Base-by-base conservation (phyloP, 2,888 invertebrate genomes). In the Palloptera scutellata region DNA sequence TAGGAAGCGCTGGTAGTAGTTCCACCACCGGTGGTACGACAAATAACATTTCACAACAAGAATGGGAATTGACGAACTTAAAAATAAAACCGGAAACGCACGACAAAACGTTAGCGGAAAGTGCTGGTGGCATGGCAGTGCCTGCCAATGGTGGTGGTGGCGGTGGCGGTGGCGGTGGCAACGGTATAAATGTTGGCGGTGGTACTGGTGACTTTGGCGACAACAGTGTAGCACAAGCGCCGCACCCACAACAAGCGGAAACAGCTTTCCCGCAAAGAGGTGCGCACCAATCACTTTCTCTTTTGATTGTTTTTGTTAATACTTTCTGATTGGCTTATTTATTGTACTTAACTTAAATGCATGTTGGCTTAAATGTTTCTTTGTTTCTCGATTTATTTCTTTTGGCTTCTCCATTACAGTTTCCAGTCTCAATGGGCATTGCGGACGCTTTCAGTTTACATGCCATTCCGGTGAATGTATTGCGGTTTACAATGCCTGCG, bases 401-500 rank as follows among this genome's bases (percentile, higher is more conserved):
- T 48, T 20, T 30, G 30, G 6, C 30, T 30, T 30, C 3, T 51
- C 8, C 17, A 48, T 58, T 66, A 9, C 60, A 75, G 72, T 66
- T 1, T 8, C 40, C 45, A 68, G 71, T 70, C 60, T 51, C 3
- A 69, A 66, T 1, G 53, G 74, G 3, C 69, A 77, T 52, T 96
- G 96, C 86, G 92, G 92, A 76, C 89, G 92, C 70, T 94, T 92
- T 86, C 95, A 97, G 86, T 97, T 96, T 84, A 91, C 92, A 83
- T 97, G 96, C 80, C 91, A 91, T 74, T 92, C 93, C 54, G 91
- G 91, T 57, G 96, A 97, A 84, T 97, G 97, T 83, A 95, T 97
- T 78, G 97, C 96, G 8, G 88, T 96, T 76, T 97, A 97, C 86
- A 97, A 97, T 85, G 95, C 94, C 10, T 97, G 97, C 80, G 95